A percentile compares a stretch with the other conserved stretches of the same genome.
Conservation (phyloP, 2,797 vertebrate species). For the Sebastes paucispinis region DNA sequence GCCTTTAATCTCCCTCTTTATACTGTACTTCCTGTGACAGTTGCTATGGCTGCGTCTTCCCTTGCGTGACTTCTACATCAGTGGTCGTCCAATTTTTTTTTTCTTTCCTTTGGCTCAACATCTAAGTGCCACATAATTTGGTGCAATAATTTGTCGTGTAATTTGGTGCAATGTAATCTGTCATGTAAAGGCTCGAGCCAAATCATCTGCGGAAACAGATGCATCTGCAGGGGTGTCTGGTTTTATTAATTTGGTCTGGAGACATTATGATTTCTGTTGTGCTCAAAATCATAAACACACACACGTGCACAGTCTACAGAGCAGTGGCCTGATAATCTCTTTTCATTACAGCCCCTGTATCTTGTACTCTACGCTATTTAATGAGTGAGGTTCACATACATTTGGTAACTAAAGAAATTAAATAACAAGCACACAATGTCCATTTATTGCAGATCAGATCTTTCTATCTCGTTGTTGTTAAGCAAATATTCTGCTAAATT, state of each 20-base stretch:
- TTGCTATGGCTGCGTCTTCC: not conserved
- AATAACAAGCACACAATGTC: not conserved
- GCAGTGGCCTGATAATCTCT: not conserved
- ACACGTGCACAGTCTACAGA: not conserved
- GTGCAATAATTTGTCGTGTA: constrained; percentile 10
- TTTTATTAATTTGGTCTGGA: constrained; percentile 44
- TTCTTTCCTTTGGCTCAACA: too few species aligned
- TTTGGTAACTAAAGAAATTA: rapidly evolving
- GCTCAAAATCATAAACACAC: constrained; percentile 8
- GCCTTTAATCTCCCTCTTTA: not conserved
- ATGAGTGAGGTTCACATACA: not conserved
- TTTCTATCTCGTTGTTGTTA: not conserved
- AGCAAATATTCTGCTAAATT: too few species aligned
- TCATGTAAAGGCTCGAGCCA: not conserved
- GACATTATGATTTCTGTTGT: constrained; percentile 31
- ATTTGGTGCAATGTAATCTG: constrained; percentile 12
- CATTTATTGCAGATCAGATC: too few species aligned
- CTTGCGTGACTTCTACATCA: not conserved
- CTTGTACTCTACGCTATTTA: not conserved
- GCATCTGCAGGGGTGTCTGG: constrained; percentile 21
- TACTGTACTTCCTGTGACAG: not conserved
- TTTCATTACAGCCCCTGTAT: not conserved
- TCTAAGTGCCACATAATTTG: not conserved
- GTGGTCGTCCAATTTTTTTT: not conserved
- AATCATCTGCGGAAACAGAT: constrained; percentile 25